These are phyloP conservation scores for Sinotaia quadrata DNA, from an alignment of 2,888 invertebrate species.

Conservation along the genomic window DNA sequence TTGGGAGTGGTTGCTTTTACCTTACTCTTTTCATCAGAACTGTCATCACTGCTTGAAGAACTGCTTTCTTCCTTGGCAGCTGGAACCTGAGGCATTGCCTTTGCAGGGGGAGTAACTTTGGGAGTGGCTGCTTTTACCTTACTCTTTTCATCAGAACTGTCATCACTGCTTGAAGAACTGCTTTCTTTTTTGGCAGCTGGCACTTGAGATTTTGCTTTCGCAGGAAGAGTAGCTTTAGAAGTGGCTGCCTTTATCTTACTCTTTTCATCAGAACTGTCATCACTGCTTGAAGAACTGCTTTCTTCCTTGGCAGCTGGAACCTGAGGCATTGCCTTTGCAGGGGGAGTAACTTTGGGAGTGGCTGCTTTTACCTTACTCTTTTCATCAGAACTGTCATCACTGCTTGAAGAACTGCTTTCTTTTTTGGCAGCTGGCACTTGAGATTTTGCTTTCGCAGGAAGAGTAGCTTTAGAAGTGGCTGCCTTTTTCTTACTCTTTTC, in stretches of 20 bases:
- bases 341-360: too few relatives aligned
- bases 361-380: too few relatives aligned
- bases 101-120: slow-evolving; percentile 6
- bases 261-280: slow-evolving; percentile 13
- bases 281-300: slow-evolving; percentile 29
- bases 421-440: too few relatives aligned
- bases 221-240: slow-evolving; percentile 22
- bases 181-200: too few relatives aligned
- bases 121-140: slow-evolving; percentile 22
- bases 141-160: slow-evolving; percentile 29
- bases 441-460: too few relatives aligned
- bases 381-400: too few relatives aligned
- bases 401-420: too few relatives aligned
- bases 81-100: slow-evolving; percentile 10
- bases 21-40: slow-evolving; percentile 12
- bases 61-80: slow-evolving; percentile 32
- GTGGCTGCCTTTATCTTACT: background rate
- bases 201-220: too few relatives aligned
- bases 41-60: slow-evolving; percentile 16
- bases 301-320: slow-evolving; percentile 21
- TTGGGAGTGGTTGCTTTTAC: slow-evolving; percentile 3
- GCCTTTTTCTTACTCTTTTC: too few relatives aligned
- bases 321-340: too few relatives aligned
- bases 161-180: slow-evolving; percentile 55
- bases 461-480: too few relatives aligned